Base-by-base conservation (phyloP, 2,797 vertebrate species). In the Melanogrammus aeglefinus region DNA sequence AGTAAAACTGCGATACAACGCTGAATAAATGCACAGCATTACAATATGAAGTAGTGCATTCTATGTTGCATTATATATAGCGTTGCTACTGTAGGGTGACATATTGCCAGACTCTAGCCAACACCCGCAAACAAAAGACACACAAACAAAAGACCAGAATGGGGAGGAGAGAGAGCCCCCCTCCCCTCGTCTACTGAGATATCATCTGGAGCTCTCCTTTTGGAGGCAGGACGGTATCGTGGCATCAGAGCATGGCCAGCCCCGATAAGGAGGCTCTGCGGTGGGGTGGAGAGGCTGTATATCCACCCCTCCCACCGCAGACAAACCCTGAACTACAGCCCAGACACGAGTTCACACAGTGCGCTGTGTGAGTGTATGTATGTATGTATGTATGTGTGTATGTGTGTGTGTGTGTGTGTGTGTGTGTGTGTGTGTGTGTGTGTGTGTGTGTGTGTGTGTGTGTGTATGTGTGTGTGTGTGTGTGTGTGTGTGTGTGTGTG, bases 191-290 rank as follows among this genome's bases (percentile, higher is more conserved):
- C 77, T 77, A 86, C 84, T 86, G 84, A 84, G 90, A 91, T 89
- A 89, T 85, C 84, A 91, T 92, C 91, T 87, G 81, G 81, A 89
- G 88, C 79, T 87, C 87, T 90, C 88, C 87, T 86, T 85, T 83
- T 81, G 80, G 79, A 88, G 86, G 83, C 78, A 66, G 87, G 79
- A 78, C 81, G 29, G 81, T 92, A 91, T 93, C 88, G 9, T 72
- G 79, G 79, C 76, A 92, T 93, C 90, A 87, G 87, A 88, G 87
- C 82, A 78, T 93, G 91, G 86, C 79, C 33, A 79, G 80, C 77
- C 80, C 80, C 89, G 92, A 92, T 92, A 93, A 92, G 90, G 82
- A 73, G 73, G 86, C 90, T 86, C 87, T 88, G 88, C 79, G 73
- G 85, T 88, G 83, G 83, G 85, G 82, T 63, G 79, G 75, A 82